A percentile compares a stretch with the other conserved stretches of the same genome.
These are phyloP conservation scores for Manis crassicaudata DNA, from an alignment of 2,797 vertebrate species.

Conservation along the genomic window DNA sequence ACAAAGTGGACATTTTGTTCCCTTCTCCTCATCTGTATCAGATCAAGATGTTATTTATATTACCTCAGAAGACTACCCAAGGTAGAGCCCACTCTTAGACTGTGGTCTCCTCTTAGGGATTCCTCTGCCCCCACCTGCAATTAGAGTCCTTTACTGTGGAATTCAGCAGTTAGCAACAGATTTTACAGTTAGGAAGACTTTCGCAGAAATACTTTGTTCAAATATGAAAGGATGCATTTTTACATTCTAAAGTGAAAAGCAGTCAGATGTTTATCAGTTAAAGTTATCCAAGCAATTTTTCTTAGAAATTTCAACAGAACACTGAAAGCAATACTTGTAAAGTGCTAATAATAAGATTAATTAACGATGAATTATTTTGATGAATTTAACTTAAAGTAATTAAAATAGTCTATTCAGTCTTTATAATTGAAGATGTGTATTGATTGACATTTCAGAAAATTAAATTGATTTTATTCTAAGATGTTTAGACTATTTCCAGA, in stretches of 20 bases:
- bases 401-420: background rate
- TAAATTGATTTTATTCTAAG: background rate
- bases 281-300: background rate
- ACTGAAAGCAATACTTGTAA: background rate
- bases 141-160: background rate
- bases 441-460: conserved; percentile 31
- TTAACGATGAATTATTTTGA: background rate
- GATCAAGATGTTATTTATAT: conserved; percentile 97
- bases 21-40: conserved; percentile 94
- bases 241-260: background rate
- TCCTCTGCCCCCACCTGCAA: no score
- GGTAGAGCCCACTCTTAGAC: conserved; percentile 86
- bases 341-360: background rate
- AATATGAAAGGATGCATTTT: background rate
- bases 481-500: background rate
- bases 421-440: background rate
- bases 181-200: background rate
- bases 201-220: background rate
- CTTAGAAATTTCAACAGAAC: background rate
- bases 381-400: background rate
- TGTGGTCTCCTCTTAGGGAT: background rate
- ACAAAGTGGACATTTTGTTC: conserved; percentile 92
- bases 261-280: background rate
- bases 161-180: background rate
- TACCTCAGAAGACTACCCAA: conserved; percentile 94